Evolutionary conservation across 2,113 vertebrate species (phyloP).

Genomic region (Sebastes fasciatus): DNA sequence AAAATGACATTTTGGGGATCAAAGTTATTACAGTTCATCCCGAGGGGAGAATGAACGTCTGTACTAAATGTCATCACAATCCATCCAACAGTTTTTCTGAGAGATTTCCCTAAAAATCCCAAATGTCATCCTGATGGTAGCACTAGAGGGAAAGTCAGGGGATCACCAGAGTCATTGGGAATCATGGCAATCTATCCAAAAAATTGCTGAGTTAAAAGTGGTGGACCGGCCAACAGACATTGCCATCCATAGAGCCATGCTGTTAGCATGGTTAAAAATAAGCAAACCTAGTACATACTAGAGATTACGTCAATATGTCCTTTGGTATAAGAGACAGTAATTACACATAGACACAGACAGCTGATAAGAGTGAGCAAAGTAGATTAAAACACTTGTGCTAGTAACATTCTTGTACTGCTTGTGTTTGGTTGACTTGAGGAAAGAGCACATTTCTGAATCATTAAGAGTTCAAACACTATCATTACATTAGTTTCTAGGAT

Average conservation of each 20-base stretch:
- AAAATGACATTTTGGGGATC: too few relatives aligned
- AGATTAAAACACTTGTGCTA: slow-evolving; percentile 12
- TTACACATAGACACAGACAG: background rate
- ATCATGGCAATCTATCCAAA: background rate
- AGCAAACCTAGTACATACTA: background rate
- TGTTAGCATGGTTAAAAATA: background rate
- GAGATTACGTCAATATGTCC: background rate
- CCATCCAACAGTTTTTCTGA: background rate
- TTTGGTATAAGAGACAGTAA: background rate
- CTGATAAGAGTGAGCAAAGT: background rate
- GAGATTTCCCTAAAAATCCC: background rate
- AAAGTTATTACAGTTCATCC: background rate
- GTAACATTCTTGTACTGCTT: slow-evolving; percentile 15
- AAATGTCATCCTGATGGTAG: background rate
- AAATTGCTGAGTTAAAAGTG: background rate
- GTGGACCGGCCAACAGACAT: background rate
- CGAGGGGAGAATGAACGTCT: background rate
- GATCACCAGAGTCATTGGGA: background rate
- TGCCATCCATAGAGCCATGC: background rate
- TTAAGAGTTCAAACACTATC: slow-evolving; percentile 51
- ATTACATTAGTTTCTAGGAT: slow-evolving; percentile 54
- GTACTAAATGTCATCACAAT: background rate
- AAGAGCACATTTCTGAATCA: slow-evolving; percentile 46
- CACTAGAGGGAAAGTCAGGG: background rate
- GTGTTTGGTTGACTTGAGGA: slow-evolving; percentile 42